Evolutionary conservation across 2,888 invertebrate species (phyloP).

Genomic region (Acrocera orbiculus): DNA sequence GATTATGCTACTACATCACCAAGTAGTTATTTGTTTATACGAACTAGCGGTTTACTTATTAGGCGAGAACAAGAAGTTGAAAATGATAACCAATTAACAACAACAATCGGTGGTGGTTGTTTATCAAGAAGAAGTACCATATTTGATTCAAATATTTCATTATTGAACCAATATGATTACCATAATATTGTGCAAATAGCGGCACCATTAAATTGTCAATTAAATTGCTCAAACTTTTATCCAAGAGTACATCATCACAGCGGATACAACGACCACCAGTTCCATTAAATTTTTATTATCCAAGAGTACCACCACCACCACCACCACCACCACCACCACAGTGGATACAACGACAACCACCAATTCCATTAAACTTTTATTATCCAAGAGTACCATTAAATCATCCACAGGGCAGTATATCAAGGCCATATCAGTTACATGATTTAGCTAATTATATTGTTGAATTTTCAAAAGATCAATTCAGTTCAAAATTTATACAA

Average conservation of each 20-base stretch:
- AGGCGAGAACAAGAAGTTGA: constrained; percentile 78
- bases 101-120: constrained; percentile 20
- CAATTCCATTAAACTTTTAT: too few species aligned
- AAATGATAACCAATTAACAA: constrained; percentile 60
- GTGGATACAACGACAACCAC: too few species aligned
- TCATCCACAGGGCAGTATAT: constrained; percentile 54
- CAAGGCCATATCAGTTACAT: constrained; percentile 73
- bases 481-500: constrained; percentile 98
- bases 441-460: constrained; percentile 96
- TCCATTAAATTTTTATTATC: too few species aligned
- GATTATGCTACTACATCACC: too few species aligned
- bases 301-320: too few species aligned
- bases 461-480: constrained; percentile 95
- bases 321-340: too few species aligned
- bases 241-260: too few species aligned
- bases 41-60: constrained; percentile 44
- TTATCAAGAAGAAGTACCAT: constrained; percentile 36
- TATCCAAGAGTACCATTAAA: constrained; percentile 18
- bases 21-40: too few species aligned
- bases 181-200: constrained; percentile 25
- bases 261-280: too few species aligned
- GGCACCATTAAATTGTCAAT: constrained; percentile 20
- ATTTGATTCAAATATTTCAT: constrained; percentile 54
- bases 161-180: constrained; percentile 53
- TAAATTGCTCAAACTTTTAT: too few species aligned